Conservation (phyloP, 2,888 invertebrate genomes). For the Drosophila acutilabella region DNA sequence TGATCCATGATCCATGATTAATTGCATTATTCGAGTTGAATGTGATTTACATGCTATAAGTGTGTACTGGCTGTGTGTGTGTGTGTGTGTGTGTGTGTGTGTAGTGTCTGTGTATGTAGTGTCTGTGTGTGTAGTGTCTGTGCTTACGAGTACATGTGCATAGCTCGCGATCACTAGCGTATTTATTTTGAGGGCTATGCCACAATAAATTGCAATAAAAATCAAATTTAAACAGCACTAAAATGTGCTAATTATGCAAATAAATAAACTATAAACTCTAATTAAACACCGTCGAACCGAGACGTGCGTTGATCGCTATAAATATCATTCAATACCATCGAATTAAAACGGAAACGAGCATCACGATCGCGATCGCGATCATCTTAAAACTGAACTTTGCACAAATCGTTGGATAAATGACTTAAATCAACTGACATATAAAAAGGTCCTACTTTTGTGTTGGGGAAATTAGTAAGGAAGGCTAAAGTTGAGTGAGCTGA, state of each 20-base stretch:
- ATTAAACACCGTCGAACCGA: slow-evolving; percentile 71
- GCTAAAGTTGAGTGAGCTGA: no score
- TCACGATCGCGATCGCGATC: neutral
- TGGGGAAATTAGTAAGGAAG: no score
- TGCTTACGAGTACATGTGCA: slow-evolving; percentile 14
- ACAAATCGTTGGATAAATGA: slow-evolving; percentile 29
- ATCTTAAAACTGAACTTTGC: slow-evolving; percentile 8
- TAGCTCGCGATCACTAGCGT: slow-evolving; percentile 20
- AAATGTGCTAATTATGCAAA: slow-evolving; percentile 74
- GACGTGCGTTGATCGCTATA: slow-evolving; percentile 59
- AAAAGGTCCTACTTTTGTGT: neutral
- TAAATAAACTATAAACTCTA: slow-evolving; percentile 80
- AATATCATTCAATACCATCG: slow-evolving; percentile 24
- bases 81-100: neutral
- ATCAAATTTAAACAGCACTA: slow-evolving; percentile 70
- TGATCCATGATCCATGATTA: slow-evolving; percentile 48
- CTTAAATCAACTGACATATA: neutral
- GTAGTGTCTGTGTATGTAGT: no score
- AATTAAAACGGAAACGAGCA: slow-evolving; percentile 32
- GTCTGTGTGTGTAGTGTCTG: neutral
- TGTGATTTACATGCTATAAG: slow-evolving; percentile 41
- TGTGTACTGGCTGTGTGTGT: neutral
- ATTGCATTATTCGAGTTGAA: slow-evolving; percentile 47
- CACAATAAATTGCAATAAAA: slow-evolving; percentile 76
- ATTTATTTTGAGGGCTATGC: slow-evolving; percentile 60